Evolutionary conservation across 2,113 vertebrate genomes (phyloP).

Genomic region (Gambusia holbrooki): DNA sequence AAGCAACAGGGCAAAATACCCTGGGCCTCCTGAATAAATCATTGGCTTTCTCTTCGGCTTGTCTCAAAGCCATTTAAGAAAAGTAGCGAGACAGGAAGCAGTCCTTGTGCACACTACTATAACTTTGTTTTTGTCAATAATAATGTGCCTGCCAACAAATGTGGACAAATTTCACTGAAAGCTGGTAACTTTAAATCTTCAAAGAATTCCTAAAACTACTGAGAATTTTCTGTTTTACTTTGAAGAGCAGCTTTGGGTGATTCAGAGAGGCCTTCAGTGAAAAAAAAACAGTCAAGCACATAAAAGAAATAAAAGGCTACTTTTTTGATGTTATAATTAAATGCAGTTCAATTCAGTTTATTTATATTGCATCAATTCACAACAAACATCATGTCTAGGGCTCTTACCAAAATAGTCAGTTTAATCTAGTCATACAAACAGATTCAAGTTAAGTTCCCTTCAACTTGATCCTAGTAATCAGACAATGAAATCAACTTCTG

Average conservation of each 20-base stretch:
- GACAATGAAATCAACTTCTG: not conserved
- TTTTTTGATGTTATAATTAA: not conserved
- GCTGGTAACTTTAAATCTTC: slow-evolving; percentile 38
- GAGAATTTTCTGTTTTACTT: slow-evolving; percentile 62
- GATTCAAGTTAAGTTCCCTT: not conserved
- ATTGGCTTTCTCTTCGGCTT: slow-evolving; percentile 56
- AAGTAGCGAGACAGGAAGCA: slow-evolving; percentile 39
- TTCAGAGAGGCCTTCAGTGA: slow-evolving; percentile 30
- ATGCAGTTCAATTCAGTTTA: no score
- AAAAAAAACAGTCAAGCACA: slow-evolving; percentile 30
- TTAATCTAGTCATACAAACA: no score
- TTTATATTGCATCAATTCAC: no score
- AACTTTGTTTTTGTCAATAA: slow-evolving; percentile 30
- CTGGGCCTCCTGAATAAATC: slow-evolving; percentile 72
- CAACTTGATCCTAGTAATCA: not conserved
- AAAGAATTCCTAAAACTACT: slow-evolving; percentile 52
- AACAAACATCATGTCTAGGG: no score
- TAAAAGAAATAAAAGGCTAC: slow-evolving; percentile 17
- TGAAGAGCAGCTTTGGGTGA: slow-evolving; percentile 35
- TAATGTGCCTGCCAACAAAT: slow-evolving; percentile 27
- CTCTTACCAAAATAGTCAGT: no score
- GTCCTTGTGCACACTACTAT: slow-evolving; percentile 38
- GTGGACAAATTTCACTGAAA: slow-evolving; percentile 36
- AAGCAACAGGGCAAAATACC: slow-evolving; percentile 70
- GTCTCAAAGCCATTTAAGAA: slow-evolving; percentile 54